phyloP scores from a whole-genome alignment of 1,140 invertebrate genomes.

The Berghia stephanieae region DNA sequence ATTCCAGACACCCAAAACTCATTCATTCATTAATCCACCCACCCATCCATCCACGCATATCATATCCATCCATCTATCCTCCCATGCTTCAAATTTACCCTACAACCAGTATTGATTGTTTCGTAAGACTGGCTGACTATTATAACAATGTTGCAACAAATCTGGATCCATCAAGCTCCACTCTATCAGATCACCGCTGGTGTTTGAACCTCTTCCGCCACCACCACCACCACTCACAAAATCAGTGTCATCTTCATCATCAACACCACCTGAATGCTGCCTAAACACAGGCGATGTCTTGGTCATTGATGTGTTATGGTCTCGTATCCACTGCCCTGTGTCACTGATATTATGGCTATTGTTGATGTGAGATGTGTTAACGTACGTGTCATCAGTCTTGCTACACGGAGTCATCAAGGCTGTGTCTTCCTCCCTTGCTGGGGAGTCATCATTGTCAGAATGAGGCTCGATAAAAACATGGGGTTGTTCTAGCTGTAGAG shows the following conservation, averaged over 20 bases:
- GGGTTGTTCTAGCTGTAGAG: slow-evolving; percentile 56
- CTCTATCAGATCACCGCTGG: slow-evolving; percentile 50
- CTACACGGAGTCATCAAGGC: slow-evolving; percentile 23
- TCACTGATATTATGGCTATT: slow-evolving; percentile 49
- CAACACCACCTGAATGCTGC: background rate
- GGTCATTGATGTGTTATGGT: slow-evolving; percentile 17
- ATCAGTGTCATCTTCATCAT: slow-evolving; percentile 22
- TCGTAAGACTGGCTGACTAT: slow-evolving; percentile 51
- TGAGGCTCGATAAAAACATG: slow-evolving; percentile 59
- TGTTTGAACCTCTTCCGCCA: slow-evolving; percentile 40
- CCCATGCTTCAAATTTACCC: too few relatives aligned
- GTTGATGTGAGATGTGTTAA: slow-evolving; percentile 1
- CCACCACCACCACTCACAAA: slow-evolving; percentile 9
- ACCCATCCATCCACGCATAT: too few relatives aligned
- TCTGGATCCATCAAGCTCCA: slow-evolving; percentile 57
- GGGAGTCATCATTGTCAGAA: slow-evolving; percentile 27
- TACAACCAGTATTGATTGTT: slow-evolving; percentile 59
- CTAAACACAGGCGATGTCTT: background rate
- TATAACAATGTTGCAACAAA: slow-evolving; percentile 53
- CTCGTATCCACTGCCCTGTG: slow-evolving; percentile 34
- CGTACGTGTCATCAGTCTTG: background rate
- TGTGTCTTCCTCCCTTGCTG: slow-evolving; percentile 40
- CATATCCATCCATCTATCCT: too few relatives aligned
- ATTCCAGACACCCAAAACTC: too few relatives aligned
- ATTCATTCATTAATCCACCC: too few relatives aligned